These are phyloP conservation scores for Amorpha juglandis DNA, from an alignment of 2,888 invertebrate species.

Conservation along the genomic window DNA sequence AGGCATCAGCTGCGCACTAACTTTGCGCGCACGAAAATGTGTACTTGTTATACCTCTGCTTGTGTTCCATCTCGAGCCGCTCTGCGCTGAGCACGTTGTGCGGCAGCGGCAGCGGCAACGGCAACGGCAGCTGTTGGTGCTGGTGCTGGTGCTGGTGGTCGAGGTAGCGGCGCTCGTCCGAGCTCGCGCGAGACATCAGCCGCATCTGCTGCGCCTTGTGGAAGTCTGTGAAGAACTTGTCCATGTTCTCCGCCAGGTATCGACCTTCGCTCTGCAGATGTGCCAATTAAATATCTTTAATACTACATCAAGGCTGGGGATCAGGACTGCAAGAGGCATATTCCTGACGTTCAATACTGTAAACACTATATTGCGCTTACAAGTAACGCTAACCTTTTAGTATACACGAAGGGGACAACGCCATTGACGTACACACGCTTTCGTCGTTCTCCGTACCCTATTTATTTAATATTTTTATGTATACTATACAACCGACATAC, in stretches of 20 bases:
- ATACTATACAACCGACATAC: too few relatives aligned
- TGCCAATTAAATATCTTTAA: neutral
- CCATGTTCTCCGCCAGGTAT: constrained; percentile 82
- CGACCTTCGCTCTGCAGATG: constrained; percentile 69
- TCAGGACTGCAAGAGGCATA: too few relatives aligned
- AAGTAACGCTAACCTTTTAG: too few relatives aligned
- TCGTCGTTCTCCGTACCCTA: too few relatives aligned
- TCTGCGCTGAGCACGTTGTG: constrained; percentile 72
- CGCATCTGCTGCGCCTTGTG: constrained; percentile 85
- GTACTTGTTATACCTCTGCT: constrained; percentile 62
- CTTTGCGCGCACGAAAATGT: neutral
- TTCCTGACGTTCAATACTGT: too few relatives aligned
- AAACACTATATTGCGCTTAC: too few relatives aligned
- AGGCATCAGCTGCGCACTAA: too few relatives aligned
- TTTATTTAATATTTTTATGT: too few relatives aligned
- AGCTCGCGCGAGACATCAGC: constrained; percentile 61
- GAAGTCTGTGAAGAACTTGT: constrained; percentile 89
- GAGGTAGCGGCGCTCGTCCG: constrained; percentile 61
- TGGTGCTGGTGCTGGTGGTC: too few relatives aligned
- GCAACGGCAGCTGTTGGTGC: too few relatives aligned
- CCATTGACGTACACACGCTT: too few relatives aligned
- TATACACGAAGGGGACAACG: too few relatives aligned
- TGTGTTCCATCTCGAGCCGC: constrained; percentile 73
- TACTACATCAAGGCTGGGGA: neutral
- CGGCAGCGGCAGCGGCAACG: constrained; percentile 44